Base-by-base conservation (phyloP, 2,888 invertebrate species). In the Tetanocera ferruginea region DNA sequence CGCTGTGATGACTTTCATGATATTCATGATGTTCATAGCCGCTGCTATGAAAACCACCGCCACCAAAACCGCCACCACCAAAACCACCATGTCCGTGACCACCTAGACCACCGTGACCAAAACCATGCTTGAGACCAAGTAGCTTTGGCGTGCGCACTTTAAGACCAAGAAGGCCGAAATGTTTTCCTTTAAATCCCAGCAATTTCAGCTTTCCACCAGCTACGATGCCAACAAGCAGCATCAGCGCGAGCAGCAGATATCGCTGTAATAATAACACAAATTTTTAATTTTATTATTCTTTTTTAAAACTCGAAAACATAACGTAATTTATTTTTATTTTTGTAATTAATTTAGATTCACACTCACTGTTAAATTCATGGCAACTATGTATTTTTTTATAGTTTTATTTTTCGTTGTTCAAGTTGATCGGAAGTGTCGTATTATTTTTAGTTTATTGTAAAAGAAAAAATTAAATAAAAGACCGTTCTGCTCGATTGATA, bases 111-210 rank as follows among this genome's bases (percentile, higher is more conserved):
- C 79, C 78, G 49, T 81, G 81, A 25, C 81, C 79, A 2, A 85
- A 78, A 1, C 78, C 85, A 76, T 85, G 84, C 72, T 87, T 88
- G 0, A 87, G 81, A 0, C 87, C 88, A 51, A 87, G 73, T 14
- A 88, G 49, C 71, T 87, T 87, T 0, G 87, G 87, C 0, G 81
- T 78, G n/a, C 83, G 84, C 8, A 80, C 85, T 81, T 87, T 87
- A 19, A 87, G 62, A 5, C 82, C 83, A 8, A 85, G 73, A 76
- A 87, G 87, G 0, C 84, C 87, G 5, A 74, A 82, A 76, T 80
- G 85, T 1, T 87, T 88, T 8, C 87, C 83, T 28, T 87, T 88
- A 19, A 85, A 82, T 14, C 84, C 87, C 6, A 88, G 60, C 2
- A 87, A 76, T 55, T 87, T 87, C 0, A 87, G 17, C 80, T 87